Conservation (phyloP, 2,888 invertebrate species). For the Zaprionus obscuricornis region DNA sequence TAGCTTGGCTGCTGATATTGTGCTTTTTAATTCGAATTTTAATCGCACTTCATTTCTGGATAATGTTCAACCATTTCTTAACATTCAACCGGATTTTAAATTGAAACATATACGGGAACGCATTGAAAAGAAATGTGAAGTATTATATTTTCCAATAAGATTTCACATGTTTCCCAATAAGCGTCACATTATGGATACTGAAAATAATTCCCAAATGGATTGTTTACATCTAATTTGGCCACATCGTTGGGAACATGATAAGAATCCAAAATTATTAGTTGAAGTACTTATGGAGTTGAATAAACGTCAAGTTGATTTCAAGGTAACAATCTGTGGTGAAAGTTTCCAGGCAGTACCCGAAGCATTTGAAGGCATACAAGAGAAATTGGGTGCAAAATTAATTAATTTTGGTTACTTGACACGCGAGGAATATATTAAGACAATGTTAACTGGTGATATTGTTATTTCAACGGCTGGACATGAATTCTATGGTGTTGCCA, state of each 20-base stretch:
- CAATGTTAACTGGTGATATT: constrained; percentile 86
- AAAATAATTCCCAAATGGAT: constrained; percentile 48
- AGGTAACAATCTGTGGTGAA: constrained; percentile 86
- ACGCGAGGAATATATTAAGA: constrained; percentile 85
- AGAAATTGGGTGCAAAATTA: constrained; percentile 84
- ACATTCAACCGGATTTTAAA: constrained; percentile 87
- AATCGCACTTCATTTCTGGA: constrained; percentile 88
- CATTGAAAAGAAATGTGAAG: constrained; percentile 86
- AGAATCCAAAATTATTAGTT: constrained; percentile 88
- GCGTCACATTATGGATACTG: constrained; percentile 64
- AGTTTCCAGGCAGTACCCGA: constrained; percentile 86
- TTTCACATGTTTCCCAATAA: constrained; percentile 83
- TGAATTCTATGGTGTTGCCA: constrained; percentile 90
- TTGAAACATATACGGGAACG: constrained; percentile 85
- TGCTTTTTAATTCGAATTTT: constrained; percentile 89
- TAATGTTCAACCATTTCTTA: constrained; percentile 86
- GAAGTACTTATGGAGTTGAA: constrained; percentile 84
- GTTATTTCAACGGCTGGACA: constrained; percentile 89
- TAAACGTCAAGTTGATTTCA: constrained; percentile 85
- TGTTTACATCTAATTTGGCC: constrained; percentile 88
- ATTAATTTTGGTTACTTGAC: constrained; percentile 86
- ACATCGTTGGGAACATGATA: constrained; percentile 92
- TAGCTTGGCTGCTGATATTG: constrained; percentile 87
- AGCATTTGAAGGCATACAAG: constrained; percentile 85
- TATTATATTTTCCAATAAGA: constrained; percentile 87